These are phyloP conservation scores for Ptiloglossa arizonensis DNA, from an alignment of 1,140 invertebrate species.

Conservation along the genomic window DNA sequence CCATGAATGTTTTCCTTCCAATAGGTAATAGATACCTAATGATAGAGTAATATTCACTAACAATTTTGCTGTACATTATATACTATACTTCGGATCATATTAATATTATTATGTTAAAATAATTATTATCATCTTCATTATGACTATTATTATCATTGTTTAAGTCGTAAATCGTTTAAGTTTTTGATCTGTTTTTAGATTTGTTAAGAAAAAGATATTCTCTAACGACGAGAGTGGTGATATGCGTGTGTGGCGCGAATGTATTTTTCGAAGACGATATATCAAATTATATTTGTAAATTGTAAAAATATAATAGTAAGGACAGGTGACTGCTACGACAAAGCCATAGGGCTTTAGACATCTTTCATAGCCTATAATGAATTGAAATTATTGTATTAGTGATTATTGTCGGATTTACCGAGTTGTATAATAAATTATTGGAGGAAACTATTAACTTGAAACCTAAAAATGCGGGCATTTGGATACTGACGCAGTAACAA, in stretches of 20 bases:
- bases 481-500: slow-evolving; percentile 60
- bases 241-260: slow-evolving; percentile 69
- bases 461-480: slow-evolving; percentile 71
- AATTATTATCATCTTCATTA: slow-evolving; percentile 52
- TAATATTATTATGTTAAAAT: slow-evolving; percentile 65
- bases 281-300: slow-evolving; percentile 81
- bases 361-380: slow-evolving; percentile 55
- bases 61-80: slow-evolving; percentile 66
- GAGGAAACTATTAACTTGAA: slow-evolving; percentile 45
- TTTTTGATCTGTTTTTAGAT: slow-evolving; percentile 74
- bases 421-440: slow-evolving; percentile 65
- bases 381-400: slow-evolving; percentile 48
- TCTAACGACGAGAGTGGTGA: slow-evolving; percentile 58
- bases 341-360: slow-evolving; percentile 40
- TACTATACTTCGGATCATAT: slow-evolving; percentile 61
- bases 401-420: slow-evolving; percentile 28
- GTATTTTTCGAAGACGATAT: slow-evolving; percentile 77
- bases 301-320: slow-evolving; percentile 73
- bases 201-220: slow-evolving; percentile 69
- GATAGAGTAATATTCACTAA: slow-evolving; percentile 52
- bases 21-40: slow-evolving; percentile 52
- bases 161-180: slow-evolving; percentile 69
- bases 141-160: slow-evolving; percentile 64
- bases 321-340: slow-evolving; percentile 24
- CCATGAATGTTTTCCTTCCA: slow-evolving; percentile 49